phyloP scores from a whole-genome alignment of 2,888 invertebrate genomes.

The Lithophane semibrunnea region DNA sequence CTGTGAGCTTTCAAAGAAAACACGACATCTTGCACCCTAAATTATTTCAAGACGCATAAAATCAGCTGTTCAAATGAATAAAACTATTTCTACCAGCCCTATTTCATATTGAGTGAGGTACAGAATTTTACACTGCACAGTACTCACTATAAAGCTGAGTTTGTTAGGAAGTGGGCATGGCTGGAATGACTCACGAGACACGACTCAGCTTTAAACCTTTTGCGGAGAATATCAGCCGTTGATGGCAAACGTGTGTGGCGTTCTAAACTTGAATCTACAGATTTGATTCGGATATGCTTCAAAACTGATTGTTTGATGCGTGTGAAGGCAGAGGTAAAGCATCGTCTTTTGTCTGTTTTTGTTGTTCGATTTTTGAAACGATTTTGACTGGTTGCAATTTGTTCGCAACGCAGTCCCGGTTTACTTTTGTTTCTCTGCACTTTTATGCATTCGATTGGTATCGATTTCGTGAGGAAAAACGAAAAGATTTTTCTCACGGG shows the following conservation, averaged over 20 bases:
- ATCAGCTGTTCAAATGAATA: neutral
- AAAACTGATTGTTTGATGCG: conserved; percentile 37
- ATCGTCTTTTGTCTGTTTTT: neutral
- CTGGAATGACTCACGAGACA: conserved; percentile 62
- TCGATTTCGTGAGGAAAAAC: too few species aligned
- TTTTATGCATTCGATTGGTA: too few species aligned
- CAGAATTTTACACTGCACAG: conserved; percentile 61
- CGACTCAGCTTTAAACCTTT: conserved; percentile 62
- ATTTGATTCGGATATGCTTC: conserved; percentile 50
- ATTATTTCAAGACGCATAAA: neutral
- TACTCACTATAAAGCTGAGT: conserved; percentile 58
- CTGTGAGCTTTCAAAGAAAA: neutral
- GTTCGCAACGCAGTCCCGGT: too few species aligned
- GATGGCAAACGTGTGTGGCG: conserved; percentile 58
- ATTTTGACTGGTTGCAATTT: neutral
- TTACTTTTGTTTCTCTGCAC: neutral
- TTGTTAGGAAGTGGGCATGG: conserved; percentile 59
- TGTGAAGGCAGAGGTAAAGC: conserved; percentile 17
- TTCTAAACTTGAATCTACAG: conserved; percentile 50
- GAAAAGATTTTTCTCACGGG: too few species aligned
- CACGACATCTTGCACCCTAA: neutral
- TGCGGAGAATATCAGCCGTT: conserved; percentile 48
- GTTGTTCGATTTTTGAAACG: conserved; percentile 10
- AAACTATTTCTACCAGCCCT: conserved; percentile 58
- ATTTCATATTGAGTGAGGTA: conserved; percentile 26